Base-by-base conservation (phyloP, 2,113 vertebrate genomes). In the Neoarius graeffei region DNA sequence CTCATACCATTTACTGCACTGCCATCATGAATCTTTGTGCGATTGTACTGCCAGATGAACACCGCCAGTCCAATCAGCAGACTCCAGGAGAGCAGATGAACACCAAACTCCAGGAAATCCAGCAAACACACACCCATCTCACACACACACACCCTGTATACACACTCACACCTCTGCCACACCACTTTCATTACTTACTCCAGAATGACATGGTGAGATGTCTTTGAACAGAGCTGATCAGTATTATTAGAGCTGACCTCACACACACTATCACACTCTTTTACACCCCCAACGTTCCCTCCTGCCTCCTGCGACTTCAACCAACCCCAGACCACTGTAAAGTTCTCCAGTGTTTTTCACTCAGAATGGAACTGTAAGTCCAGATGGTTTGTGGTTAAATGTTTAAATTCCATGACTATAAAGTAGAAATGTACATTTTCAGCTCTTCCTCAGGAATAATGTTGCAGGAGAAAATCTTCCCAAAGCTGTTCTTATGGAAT, bases 161-260 rank as follows among this genome's bases (percentile, higher is more conserved):
- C 60, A 71, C 86, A 56, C 83, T 66, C 64, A 66, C 25, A 66
- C 25, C 25, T 66, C 25, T 6, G 1, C 59, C 59, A 60, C 59
- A 60, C 59, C 7, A 19, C 59, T 60, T 60, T 20, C 19, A 19
- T 60, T 20, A 60, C 59, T 20, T 19, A 60, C 19, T 60, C 59
- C 59, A 20, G 59, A 60, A 60, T 20, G 15, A 59, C 17, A 59
- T 17, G 1, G 57, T 5, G 80, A 73, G 69, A 82, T 71, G 89
- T 88, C 84, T 81, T 85, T 89, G 81, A 80, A 73, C 60, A 85
- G 67, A 77, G 50, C 84, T 81, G 86, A 66, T 84, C 86, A 87
- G 85, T 88, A 84, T 91, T 87, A 88, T 85, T 89, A 80, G 85
- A 82, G 81, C 89, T 89, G 88, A 93, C 85, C 92, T 84, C 79